Base-by-base conservation (phyloP, 2,888 invertebrate genomes). In the Diploptera punctata region DNA sequence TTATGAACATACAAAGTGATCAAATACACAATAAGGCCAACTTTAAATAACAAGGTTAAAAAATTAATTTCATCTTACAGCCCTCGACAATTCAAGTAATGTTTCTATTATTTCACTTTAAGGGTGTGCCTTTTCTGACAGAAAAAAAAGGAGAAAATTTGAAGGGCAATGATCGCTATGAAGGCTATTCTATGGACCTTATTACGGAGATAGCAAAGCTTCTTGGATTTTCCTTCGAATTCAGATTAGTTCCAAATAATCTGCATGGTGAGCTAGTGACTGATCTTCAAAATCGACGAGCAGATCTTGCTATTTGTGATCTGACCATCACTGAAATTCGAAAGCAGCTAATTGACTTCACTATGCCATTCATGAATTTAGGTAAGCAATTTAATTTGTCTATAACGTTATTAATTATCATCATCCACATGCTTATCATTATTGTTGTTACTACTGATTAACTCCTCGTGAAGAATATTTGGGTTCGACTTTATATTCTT, bases 321-420 rank as follows among this genome's bases (percentile, higher is more conserved):
- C 85, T 99, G 77, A 98, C 99, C 1, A 98, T 99, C 74, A 99
- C 96, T 10, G 95, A 94, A 81, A 91, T 93, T 71, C 87, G 99
- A 70, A 90, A 97, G 77, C 89, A 90, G 76, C 91, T 90, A 43
- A 95, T 96, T 19, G 97, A 97, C 82, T 98, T 98, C 82, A 95
- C 97, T 0, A 96, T 96, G 84, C 99, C 99, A 0, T 99, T 98
- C 83, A 98, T 99, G 95, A 97, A 95, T 77, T 85, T 99, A 75
- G 96, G 95, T 85, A 81, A 83, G 81, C n/a, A n/a, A n/a, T n/a
- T n/a, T n/a, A n/a, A n/a, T n/a, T n/a, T n/a, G n/a, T n/a, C n/a
- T n/a, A n/a, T n/a, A n/a, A n/a, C n/a, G n/a, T n/a, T n/a, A n/a
- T n/a, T n/a, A n/a, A n/a, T n/a, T n/a, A n/a, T n/a, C n/a, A n/a